A percentile compares a stretch with the other conserved stretches of the same genome.
phyloP scores from a whole-genome alignment of 2,113 vertebrate genomes.

The Ophthalmolycus amberensis region DNA sequence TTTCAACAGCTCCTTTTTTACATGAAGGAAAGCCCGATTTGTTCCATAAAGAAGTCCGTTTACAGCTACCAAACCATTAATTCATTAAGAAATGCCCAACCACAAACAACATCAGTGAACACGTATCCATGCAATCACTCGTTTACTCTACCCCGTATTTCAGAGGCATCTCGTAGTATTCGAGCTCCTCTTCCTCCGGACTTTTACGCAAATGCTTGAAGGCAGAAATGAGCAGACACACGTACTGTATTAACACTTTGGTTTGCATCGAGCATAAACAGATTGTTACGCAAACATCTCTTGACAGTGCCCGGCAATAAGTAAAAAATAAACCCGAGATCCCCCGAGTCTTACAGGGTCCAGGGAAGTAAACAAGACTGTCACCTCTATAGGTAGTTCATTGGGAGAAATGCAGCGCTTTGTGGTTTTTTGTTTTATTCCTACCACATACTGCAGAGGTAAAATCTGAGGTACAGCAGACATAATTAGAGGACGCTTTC shows the following conservation, averaged over 20 bases:
- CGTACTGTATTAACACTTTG: conserved; percentile 18
- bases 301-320: conserved; percentile 6
- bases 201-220: conserved; percentile 53
- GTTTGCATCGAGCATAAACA: neutral
- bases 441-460: neutral
- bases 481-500: neutral
- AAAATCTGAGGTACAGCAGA: neutral
- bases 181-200: conserved; percentile 67
- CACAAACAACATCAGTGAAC: conserved; percentile 7
- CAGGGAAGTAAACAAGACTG: conserved; percentile 27
- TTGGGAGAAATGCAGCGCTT: conserved; percentile 21
- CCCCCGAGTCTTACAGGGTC: conserved; percentile 17
- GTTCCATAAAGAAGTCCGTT: neutral
- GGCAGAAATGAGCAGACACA: conserved; percentile 52
- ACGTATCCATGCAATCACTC: conserved; percentile 52
- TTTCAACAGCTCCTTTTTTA: neutral
- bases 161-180: conserved; percentile 66
- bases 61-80: neutral
- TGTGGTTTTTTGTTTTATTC: conserved; percentile 15
- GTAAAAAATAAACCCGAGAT: conserved; percentile 12
- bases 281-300: neutral
- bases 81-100: conserved; percentile 6
- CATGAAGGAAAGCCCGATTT: neutral
- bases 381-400: neutral
- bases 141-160: conserved; percentile 72